A percentile compares a stretch with the other conserved stretches of the same genome.
Evolutionary conservation across 2,797 vertebrate species (phyloP).

Genomic region (Scarus forsteni): DNA sequence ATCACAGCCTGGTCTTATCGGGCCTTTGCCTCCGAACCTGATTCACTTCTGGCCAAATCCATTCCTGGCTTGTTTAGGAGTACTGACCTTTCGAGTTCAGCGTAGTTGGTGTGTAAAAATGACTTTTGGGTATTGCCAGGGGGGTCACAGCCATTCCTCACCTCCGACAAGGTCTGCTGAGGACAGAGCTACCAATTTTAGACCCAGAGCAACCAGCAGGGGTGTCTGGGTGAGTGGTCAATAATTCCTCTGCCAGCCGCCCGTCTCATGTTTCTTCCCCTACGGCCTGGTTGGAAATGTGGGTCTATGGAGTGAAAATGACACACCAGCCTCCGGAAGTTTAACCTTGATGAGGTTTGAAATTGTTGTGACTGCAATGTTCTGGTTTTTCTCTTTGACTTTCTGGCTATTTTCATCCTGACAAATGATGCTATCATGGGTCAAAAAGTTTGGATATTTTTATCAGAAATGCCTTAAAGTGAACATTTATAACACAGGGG

Average conservation of each 20-base stretch:
- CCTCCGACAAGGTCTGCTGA: conserved; percentile 33
- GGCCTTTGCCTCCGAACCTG: conserved; percentile 21
- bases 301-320: conserved; percentile 30
- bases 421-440: conserved; percentile 7
- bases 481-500: not conserved
- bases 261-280: conserved; percentile 43
- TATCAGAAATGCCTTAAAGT: conserved; percentile 1
- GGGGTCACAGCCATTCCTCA: conserved; percentile 16
- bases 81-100: conserved; percentile 43
- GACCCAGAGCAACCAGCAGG: conserved; percentile 43
- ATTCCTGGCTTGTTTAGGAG: conserved; percentile 22
- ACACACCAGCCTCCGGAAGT: conserved; percentile 11
- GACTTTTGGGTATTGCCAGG: conserved; percentile 22
- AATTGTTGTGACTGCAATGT: conserved; percentile 29
- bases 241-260: conserved; percentile 47
- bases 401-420: conserved; percentile 26
- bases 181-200: conserved; percentile 49
- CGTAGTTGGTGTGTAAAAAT: conserved; percentile 39
- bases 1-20: conserved; percentile 44
- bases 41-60: conserved; percentile 31
- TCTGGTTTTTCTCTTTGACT: conserved; percentile 25
- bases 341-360: conserved; percentile 37
- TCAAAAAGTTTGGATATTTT: conserved; percentile 13
- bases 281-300: conserved; percentile 32
- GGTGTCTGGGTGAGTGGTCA: conserved; percentile 49